Evolutionary conservation across 2,113 vertebrate species (phyloP).

Genomic region (mouse (Mus musculus)): GRCm39 chr4:139853001-139853500

Average conservation of each 20-base stretch:
- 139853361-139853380: not conserved
- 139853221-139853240: not conserved
- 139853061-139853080: not conserved
- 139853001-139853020: not conserved
- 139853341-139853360: not conserved
- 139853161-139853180: not conserved
- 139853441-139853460: not conserved
- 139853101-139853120: not conserved
- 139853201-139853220: not conserved
- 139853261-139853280: fast-evolving
- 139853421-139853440: not conserved
- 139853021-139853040: slow-evolving; percentile 43
- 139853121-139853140: not conserved
- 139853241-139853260: fast-evolving
- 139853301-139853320: not conserved
- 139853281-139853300: fast-evolving
- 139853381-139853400: not conserved
- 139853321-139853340: not conserved
- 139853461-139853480: fast-evolving
- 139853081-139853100: not conserved
- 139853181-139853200: not conserved
- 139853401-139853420: not conserved
- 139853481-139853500: not conserved
- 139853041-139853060: not conserved
- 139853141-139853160: not conserved